Conservation (phyloP, 2,888 invertebrate genomes). For the Ennomos quercinarius region DNA sequence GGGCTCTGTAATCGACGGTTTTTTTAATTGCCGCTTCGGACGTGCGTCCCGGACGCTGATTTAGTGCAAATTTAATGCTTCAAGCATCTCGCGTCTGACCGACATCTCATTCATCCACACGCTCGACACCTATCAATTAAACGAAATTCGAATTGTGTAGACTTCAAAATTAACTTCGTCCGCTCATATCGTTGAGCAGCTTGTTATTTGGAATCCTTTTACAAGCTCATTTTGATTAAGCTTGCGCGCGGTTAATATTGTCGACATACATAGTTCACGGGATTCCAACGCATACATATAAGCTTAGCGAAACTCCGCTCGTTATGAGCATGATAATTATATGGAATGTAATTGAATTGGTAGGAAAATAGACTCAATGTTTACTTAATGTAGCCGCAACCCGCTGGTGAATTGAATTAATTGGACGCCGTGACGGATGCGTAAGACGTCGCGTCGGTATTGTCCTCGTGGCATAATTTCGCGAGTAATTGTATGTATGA, state of each 20-base stretch:
- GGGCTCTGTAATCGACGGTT: conserved; percentile 57
- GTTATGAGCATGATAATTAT: conserved; percentile 33
- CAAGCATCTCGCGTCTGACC: conserved; percentile 54
- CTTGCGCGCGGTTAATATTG: conserved; percentile 44
- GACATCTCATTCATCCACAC: conserved; percentile 63
- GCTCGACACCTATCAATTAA: conserved; percentile 69
- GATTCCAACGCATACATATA: conserved; percentile 39
- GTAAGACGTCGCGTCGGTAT: conserved; percentile 61
- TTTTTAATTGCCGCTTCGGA: conserved; percentile 68
- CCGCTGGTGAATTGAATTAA: conserved; percentile 65
- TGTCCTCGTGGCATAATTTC: conserved; percentile 67
- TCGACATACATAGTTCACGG: conserved; percentile 44
- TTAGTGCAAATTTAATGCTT: conserved; percentile 76
- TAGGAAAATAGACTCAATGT: conserved; percentile 24
- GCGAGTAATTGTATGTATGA: conserved; percentile 74
- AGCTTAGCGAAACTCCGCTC: conserved; percentile 34
- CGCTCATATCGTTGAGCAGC: conserved; percentile 44
- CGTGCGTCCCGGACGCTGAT: conserved; percentile 63
- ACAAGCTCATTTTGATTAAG: conserved; percentile 51
- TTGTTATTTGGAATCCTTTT: conserved; percentile 57
- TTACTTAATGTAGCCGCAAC: conserved; percentile 21
- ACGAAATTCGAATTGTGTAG: conserved; percentile 55
- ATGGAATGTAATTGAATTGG: conserved; percentile 42
- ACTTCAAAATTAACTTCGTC: conserved; percentile 49
- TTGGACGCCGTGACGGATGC: conserved; percentile 59